Evolutionary conservation across 2,888 invertebrate species (phyloP), one percentile per base, ranked within the genome.

Genomic region (Rhaphigaster nebulosa): DNA sequence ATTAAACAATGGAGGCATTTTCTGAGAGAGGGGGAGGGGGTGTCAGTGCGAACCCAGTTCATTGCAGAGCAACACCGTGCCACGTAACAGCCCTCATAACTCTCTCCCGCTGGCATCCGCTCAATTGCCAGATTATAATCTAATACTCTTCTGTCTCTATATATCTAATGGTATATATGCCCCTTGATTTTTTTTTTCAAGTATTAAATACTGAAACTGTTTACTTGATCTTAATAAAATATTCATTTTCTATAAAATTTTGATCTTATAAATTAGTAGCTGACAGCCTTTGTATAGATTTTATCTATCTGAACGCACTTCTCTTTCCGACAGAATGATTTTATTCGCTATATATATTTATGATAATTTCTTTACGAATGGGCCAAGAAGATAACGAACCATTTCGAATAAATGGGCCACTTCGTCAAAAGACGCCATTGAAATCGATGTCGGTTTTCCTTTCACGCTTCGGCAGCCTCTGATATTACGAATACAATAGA

Each of bases 101-200:
- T 90, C 87, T 90, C 80, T 60, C 41, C 56, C 38, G 38, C 87
- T 65, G 65, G 65, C 65, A 87, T 60, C 90, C 60, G 65, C 87
- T 56, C 87, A 87, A 90, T 87, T 87, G 90, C 87, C 65, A 90
- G 90, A 90, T 90, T 90, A 87, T 52, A 90, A 90, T 90, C 90
- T 87, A 90, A 90, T 90, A 90, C 65, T 80, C 90, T 87, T 84
- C 52, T 87, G 29, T 65, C 65, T 65, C 29, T 65, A n/a, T n/a
- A n/a, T n/a, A 29, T 29, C 29, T 65, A 15, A 18, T 1, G 29
- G 3, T 65, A 13, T 29, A 29, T 65, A 29, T 18, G 0, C 18
- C 65, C 10, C 15, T 3, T 26, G 12, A 52, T 52, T 52, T 52
- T 12, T 52, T 52, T 54, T 54, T 54, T 5, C 3, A 23, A 23